phyloP scores from a whole-genome alignment of 2,113 vertebrate species.

The Menura novaehollandiae region DNA sequence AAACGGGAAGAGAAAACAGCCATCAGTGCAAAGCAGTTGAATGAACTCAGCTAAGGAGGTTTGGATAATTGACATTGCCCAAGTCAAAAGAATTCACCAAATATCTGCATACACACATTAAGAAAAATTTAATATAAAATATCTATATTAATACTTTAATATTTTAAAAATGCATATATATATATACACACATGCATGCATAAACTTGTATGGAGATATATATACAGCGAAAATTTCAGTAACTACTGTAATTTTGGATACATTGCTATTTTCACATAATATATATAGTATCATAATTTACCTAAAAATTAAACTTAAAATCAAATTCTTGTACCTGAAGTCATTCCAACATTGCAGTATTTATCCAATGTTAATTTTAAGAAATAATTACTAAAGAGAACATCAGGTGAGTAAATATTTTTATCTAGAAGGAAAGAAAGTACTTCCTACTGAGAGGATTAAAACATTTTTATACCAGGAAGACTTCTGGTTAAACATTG shows the following conservation, averaged over 20 bases:
- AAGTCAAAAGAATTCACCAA: not conserved
- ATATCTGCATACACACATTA: not conserved
- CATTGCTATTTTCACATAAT: not conserved
- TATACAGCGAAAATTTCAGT: not conserved
- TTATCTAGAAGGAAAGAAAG: slow-evolving; percentile 6
- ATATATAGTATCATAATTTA: not conserved
- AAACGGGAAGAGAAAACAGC: slow-evolving; percentile 27
- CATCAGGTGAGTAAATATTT: not conserved
- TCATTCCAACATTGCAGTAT: not conserved
- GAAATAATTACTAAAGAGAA: slow-evolving; percentile 10
- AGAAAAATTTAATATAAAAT: not conserved
- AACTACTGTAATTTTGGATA: not conserved
- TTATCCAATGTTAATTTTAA: slow-evolving; percentile 2
- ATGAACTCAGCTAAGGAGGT: not conserved
- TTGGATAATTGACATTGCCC: not conserved
- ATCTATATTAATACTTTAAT: not conserved
- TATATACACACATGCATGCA: not conserved
- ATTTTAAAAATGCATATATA: not conserved
- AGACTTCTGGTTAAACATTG: not conserved
- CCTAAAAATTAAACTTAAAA: not conserved
- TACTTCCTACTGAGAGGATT: not conserved
- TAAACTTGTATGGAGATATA: fast-evolving
- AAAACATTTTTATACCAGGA: not conserved
- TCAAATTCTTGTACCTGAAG: not conserved
- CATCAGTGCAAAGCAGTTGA: not conserved